Evolutionary conservation across 35 echinoderm and acorn worm genomes (phyloP), one percentile per base, ranked within the genome.

Genomic region (Apostichopus parvimensis): DNA sequence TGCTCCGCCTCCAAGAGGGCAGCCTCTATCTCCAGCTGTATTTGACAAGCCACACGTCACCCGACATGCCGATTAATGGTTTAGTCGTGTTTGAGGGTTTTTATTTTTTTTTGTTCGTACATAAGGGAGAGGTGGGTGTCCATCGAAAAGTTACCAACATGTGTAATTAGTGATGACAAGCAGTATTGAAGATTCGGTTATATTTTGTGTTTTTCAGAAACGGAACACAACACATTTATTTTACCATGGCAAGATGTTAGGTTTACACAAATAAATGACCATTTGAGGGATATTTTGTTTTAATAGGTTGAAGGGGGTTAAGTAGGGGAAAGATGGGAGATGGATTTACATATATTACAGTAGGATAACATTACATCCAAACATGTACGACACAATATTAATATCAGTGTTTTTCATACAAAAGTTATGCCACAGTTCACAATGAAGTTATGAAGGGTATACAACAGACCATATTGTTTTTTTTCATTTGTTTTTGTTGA

Each of bases 1-100:
- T 98, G 97, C 83, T 98, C 97, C 22, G 94, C 97, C 72, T 98
- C 94, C 26, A 98, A 80, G 77, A 98, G 93, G 78, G 97, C 97
- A 10, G 94, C 94, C 90, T 98, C 97, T 26, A 95, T 96, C 94
- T 95, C 97, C 91, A 98, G 82, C 94, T 98, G 79, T 52, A 45
- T 87, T 81, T 68, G 64, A 53, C 34, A 14, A 81, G 79, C 34
- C 34, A 55, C 79, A 82, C 79, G 79, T 82, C 79, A 82, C 79
- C 2, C 79, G 17, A 82, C 79, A 82, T 82, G 79, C 79, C 0
- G 55, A 54, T 82, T 82, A 82, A 82, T 82, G 79, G 79, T 82
- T 82, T 82, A 82, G 55, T 82, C 55, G 79, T 18, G 10, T 53
- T 82, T 82, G 12, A 53, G 24, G 34, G 23, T 53, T 10, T 66